These are phyloP conservation scores for Calypte anna DNA, from an alignment of 2,113 vertebrate species.

Conservation along the genomic window DNA sequence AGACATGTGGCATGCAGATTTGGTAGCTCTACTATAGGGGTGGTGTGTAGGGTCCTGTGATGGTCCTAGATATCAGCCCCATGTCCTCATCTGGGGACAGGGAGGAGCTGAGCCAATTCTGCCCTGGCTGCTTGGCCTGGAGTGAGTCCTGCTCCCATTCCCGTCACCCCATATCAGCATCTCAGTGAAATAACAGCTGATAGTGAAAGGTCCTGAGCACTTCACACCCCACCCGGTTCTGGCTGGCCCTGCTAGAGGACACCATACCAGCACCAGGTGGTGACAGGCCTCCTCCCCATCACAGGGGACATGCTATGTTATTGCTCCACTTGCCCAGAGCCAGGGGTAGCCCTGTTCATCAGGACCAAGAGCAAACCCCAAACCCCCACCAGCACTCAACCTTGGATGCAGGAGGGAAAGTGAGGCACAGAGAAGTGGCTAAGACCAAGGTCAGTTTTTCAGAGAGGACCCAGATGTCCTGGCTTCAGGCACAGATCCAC, in stretches of 20 bases:
- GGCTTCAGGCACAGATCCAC: constrained; percentile 56
- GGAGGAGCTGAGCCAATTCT: background rate
- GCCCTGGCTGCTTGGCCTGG: background rate
- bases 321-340: background rate
- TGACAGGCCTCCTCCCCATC: background rate
- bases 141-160: rapidly evolving
- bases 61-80: background rate
- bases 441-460: constrained; percentile 55
- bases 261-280: background rate
- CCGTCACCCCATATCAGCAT: rapidly evolving
- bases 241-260: background rate
- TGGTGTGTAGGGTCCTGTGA: background rate
- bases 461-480: constrained; percentile 5
- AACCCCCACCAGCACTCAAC: rapidly evolving
- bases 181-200: rapidly evolving
- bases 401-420: background rate
- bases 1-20: background rate
- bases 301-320: rapidly evolving
- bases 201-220: background rate
- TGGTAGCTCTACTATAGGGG: background rate
- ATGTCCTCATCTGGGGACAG: rapidly evolving
- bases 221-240: background rate
- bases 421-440: constrained; percentile 31
- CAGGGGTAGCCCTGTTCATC: background rate
- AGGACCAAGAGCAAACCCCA: background rate